Evolutionary conservation across 2,113 vertebrate species (phyloP), one percentile per base, ranked within the genome.

Genomic region (Empidonax traillii): DNA sequence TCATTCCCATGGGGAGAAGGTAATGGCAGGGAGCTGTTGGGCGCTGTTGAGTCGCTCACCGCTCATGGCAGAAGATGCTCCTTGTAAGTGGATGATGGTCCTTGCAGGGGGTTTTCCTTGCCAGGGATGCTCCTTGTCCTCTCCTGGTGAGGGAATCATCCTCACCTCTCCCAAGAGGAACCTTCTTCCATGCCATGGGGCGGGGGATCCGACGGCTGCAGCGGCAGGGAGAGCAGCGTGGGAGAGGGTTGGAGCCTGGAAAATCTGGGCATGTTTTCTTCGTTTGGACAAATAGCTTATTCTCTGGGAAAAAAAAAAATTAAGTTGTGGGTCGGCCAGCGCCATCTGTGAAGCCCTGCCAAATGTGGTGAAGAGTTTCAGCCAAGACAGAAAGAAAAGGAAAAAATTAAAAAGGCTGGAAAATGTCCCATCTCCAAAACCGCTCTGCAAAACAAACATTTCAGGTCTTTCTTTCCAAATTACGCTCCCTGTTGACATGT

Each of bases 231-330:
- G 91, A 69, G 85, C 85, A 61, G 90, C 43, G 91, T 97, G 96
- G 96, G 95, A 94, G 95, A 89, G 84, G 94, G 69, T 95, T 87
- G 91, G 84, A 91, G 72, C 89, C 73, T 6, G 49, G 61, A n/a
- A 89, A 97, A 96, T 94, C 91, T 95, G 94, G 85, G 93, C 91
- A 89, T 93, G 94, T 96, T 96, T 93, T 91, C 96, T 87, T 73
- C 93, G 47, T 94, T 89, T 96, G 94, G 94, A 96, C 91, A 95
- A 96, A 94, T 79, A 96, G 89, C 95, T 96, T 95, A 94, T 95
- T 96, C 95, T 91, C 89, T 89, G 91, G 35, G 35, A 35, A 35
- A 35, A 41, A 41, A 41, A 44, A 85, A 90, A 95, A 96, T 76
- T 89, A 66, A 69, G 52, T 89, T 85, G 87, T 68, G 93, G 95